Base-by-base conservation (phyloP, 2,888 invertebrate genomes). In the Megaustenia siamemsis region DNA sequence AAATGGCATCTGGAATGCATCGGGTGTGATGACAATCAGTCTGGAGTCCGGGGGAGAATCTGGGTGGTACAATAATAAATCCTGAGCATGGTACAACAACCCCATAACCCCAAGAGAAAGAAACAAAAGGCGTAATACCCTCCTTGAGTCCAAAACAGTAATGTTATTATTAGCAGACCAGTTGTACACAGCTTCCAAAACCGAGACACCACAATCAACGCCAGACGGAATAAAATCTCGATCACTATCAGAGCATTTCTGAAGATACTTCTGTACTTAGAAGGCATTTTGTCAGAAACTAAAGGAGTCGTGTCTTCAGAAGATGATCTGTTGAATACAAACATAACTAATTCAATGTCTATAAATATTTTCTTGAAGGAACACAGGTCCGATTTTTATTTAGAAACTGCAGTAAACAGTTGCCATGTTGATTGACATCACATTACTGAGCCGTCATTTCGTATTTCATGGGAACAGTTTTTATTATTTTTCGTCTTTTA, bases 31-130 rank as follows among this genome's bases (percentile, higher is more conserved):
- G 86, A 98, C 96, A 94, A 97, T 98, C 73, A 97, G 95, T 89
- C 98, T 95, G 0, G 98, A 97, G 94, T 98, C 97, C 28, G 96
- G 96, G 56, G 98, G 98, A 90, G 97, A 95, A 92, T 97, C 97
- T 5, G 98, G 98, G 94, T 97, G 97, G 94, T 97, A 98, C 5
- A 98, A 94, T 73, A 98, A 95, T 91, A 90, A 90, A 87, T 94
- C 98, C 94, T 98, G 97, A 82, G 96, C 96, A 93, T 96, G 96
- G 94, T 98, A 98, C 78, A 98, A 88, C 60, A 92, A 86, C 68
- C 92, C 96, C 94, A 96, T 95, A 71, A 96, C 94, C 81, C 97
- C 96, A 96, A 94, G 88, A 95, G 95, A 86, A 97, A 95, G 82
- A 97, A 95, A 60, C 95, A 94, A 88, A 97, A 95, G 32, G 97